Evolutionary conservation across 2,113 vertebrate genomes (phyloP), one percentile per base, ranked within the genome.

Genomic region (Melanerpes formicivorus): DNA sequence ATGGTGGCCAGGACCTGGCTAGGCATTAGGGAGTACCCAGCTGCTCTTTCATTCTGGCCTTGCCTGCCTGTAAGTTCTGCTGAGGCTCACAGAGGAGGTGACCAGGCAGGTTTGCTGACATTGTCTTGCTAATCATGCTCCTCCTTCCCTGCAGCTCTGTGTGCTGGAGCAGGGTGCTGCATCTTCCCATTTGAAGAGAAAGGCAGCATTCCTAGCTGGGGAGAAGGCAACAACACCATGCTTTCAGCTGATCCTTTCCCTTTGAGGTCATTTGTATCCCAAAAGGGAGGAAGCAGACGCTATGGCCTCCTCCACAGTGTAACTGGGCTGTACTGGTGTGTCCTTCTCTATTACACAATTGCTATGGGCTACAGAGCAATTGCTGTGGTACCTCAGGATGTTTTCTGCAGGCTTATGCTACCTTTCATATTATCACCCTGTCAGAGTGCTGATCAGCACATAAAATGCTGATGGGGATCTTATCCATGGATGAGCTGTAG

Each of bases 31-130:
- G 23, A 23, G 14, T 16, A 59, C 70, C 62, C 72, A 78, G 25
- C 18, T 29, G 32, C 30, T 74, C 18, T 60, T 50, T 2, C 14
- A 22, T 64, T 19, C 32, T 11, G 54, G 59, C 15, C 54, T 56
- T 77, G 26, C 37, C 22, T 52, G 18, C 17, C 54, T 34, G 18
- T 17, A 27, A 42, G 18, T 48, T 3, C 4, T 42, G 44, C 23
- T 2, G 1, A 4, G 29, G 56, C 7, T 79, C 2, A 1, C 0
- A 5, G 32, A n/a, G 29, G 26, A 5, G 12, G 18, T n/a, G 18
- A 26, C n/a, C 5, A 3, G 30, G 21, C 8, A 34, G 22, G 11
- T 30, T 88, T 56, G 44, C 79, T 75, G 37, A 14, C 10, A 3
- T 29, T 42, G 58, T 29, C 25, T 11, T 37, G 32, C 40, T 62